Conservation (phyloP, 2,113 vertebrate genomes). For the Polypterus senegalus region DNA sequence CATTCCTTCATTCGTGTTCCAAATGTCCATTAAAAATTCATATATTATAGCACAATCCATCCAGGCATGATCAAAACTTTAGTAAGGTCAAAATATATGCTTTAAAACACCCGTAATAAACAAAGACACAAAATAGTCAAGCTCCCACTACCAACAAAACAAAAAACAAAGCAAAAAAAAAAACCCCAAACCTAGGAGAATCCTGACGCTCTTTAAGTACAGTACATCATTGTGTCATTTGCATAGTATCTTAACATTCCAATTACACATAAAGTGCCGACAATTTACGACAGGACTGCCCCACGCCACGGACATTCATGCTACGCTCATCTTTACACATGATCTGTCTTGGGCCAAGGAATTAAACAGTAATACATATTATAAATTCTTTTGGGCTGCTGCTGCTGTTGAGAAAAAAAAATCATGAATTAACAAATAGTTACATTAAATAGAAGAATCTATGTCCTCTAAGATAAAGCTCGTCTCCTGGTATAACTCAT, state of each 20-base stretch:
- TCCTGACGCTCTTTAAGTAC: constrained; percentile 1
- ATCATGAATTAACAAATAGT: background rate
- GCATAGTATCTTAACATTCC: background rate
- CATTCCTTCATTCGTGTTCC: constrained; percentile 28
- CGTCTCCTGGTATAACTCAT: too few species aligned
- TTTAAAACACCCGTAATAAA: too few species aligned
- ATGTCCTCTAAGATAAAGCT: too few species aligned
- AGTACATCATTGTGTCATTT: background rate
- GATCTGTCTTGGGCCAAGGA: background rate
- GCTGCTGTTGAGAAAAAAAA: background rate
- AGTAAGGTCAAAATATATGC: too few species aligned
- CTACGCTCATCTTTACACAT: background rate
- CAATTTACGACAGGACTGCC: background rate
- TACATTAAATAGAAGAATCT: too few species aligned
- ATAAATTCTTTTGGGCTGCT: background rate
- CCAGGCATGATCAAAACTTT: too few species aligned
- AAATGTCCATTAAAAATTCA: too few species aligned
- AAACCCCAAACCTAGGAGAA: constrained; percentile 15
- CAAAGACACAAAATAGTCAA: too few species aligned
- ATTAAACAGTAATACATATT: background rate
- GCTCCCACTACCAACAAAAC: too few species aligned
- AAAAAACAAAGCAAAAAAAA: constrained; percentile 20
- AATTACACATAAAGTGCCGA: too few species aligned
- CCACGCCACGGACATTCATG: background rate
- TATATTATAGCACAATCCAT: too few species aligned